Evolutionary conservation across 2,888 invertebrate genomes (phyloP).

Genomic region (Byasa hedistus): DNA sequence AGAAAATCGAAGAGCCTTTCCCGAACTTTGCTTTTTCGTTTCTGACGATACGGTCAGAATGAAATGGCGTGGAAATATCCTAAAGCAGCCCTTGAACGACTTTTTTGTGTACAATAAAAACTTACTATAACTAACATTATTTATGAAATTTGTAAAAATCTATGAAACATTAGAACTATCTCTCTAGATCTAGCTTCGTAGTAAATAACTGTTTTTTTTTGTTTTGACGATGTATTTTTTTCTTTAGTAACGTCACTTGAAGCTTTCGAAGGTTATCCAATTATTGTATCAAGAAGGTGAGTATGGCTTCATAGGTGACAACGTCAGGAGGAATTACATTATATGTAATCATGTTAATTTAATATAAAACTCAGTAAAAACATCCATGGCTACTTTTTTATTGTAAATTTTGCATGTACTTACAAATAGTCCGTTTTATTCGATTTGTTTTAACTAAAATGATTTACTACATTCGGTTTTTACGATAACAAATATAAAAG

Average conservation of each 20-base stretch:
- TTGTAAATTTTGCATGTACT: background rate
- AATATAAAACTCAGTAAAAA: background rate
- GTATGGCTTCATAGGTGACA: constrained; percentile 15
- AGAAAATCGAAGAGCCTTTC: background rate
- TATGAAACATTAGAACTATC: background rate
- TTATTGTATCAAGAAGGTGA: constrained; percentile 4
- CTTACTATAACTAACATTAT: background rate
- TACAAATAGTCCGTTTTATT: too few relatives aligned
- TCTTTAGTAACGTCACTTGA: constrained; percentile 4
- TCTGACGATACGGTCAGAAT: constrained; percentile 1
- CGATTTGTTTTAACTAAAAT: too few relatives aligned
- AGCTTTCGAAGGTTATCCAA: constrained; percentile 15
- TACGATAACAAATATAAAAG: too few relatives aligned
- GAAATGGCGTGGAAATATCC: constrained; percentile 1
- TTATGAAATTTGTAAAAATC: background rate
- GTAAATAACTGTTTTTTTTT: background rate
- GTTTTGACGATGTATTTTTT: background rate
- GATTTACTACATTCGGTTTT: too few relatives aligned
- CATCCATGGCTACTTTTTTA: background rate
- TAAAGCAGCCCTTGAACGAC: background rate
- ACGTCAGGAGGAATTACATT: background rate
- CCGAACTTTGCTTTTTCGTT: background rate
- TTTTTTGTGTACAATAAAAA: background rate
- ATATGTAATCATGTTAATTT: constrained; percentile 12
- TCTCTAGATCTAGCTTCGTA: too few relatives aligned